Evolutionary conservation across 2,888 invertebrate genomes (phyloP).

Genomic region (Cryptus viduatorius): DNA sequence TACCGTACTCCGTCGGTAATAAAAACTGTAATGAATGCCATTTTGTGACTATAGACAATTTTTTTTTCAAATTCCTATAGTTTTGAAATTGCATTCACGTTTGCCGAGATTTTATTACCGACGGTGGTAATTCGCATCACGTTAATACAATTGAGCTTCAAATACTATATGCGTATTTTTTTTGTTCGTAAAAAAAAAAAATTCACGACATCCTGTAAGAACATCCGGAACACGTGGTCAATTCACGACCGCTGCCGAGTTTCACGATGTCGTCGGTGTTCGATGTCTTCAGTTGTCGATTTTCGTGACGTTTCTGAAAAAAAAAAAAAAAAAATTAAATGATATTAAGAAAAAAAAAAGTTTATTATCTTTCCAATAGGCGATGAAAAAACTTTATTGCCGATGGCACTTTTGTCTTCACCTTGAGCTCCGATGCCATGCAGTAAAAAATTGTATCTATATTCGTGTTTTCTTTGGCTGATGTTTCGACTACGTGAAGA

Average conservation of each 20-base stretch:
- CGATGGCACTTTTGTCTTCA: slow-evolving; percentile 76
- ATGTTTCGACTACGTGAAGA: slow-evolving; percentile 94
- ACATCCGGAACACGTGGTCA: slow-evolving; percentile 79
- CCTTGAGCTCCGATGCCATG: slow-evolving; percentile 95
- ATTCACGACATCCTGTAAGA: slow-evolving; percentile 75
- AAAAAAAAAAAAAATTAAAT: slow-evolving; percentile 43
- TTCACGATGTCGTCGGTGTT: slow-evolving; percentile 77
- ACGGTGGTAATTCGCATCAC: too few species aligned
- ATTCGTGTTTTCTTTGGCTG: slow-evolving; percentile 96
- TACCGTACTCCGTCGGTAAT: too few species aligned
- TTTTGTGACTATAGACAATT: neutral
- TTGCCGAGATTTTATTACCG: too few species aligned
- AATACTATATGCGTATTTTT: neutral
- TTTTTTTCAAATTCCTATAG: too few species aligned
- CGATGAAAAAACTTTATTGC: slow-evolving; percentile 9
- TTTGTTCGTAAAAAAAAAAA: neutral
- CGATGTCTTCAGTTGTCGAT: slow-evolving; percentile 77
- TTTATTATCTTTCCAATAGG: neutral
- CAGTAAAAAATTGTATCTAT: slow-evolving; percentile 95
- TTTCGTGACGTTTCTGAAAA: slow-evolving; percentile 91
- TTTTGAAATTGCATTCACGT: too few species aligned
- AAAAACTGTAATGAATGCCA: neutral
- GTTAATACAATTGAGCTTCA: neutral
- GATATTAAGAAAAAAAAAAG: slow-evolving; percentile 2
- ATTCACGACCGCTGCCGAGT: slow-evolving; percentile 79